A percentile compares a stretch with the other conserved stretches of the same genome.
Conservation (phyloP, 2,113 vertebrate genomes). For the Erythrocercus mccallii region DNA sequence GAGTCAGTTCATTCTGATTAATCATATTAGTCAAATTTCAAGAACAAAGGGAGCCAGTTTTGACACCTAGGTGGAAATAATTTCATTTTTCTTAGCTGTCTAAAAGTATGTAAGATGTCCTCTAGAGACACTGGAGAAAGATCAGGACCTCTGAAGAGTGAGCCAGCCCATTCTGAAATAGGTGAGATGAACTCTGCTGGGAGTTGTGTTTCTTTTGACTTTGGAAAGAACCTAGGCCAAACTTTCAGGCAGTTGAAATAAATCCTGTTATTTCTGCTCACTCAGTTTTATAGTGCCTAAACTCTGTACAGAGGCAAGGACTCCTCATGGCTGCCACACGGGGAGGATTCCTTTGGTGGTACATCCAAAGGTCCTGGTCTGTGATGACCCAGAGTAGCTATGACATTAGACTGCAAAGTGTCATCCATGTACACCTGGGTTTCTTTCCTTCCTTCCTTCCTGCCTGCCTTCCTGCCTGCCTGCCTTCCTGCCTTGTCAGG, state of each 20-base stretch:
- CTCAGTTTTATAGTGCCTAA: not conserved
- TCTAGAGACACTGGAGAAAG: not conserved
- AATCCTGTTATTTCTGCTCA: not conserved
- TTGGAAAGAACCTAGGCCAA: not conserved
- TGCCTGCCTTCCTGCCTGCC: not conserved
- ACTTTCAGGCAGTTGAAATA: not conserved
- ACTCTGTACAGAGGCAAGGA: not conserved
- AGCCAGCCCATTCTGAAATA: not conserved
- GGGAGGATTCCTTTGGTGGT: not conserved
- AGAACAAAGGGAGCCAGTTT: not conserved
- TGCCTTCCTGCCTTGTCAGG: not conserved
- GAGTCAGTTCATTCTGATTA: constrained; percentile 16
- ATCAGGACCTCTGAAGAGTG: not conserved
- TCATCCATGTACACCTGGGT: not conserved
- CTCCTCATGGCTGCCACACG: not conserved
- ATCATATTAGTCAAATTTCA: not conserved
- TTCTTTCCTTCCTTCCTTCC: not conserved
- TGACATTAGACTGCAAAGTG: not conserved
- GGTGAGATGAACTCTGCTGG: not conserved
- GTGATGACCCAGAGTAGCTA: not conserved
- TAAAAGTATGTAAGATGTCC: not conserved
- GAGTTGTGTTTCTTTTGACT: not conserved
- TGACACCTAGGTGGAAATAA: not conserved
- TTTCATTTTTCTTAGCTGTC: not conserved
- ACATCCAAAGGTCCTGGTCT: not conserved